Base-by-base conservation (phyloP, 1,140 invertebrate species). In the Rhopalosiphum maidis region DNA sequence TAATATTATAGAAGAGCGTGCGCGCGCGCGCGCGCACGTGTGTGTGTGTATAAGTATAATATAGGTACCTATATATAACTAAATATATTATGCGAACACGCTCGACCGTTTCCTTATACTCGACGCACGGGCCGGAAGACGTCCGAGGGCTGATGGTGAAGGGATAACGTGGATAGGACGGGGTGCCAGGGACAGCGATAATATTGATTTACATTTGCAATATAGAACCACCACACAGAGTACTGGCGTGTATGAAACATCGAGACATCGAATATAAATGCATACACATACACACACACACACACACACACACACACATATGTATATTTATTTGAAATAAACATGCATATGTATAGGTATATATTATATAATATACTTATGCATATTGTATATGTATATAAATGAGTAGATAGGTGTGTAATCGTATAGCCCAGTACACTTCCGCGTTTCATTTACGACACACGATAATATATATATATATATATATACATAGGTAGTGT, bases 121-220 rank as follows among this genome's bases (percentile, higher is more conserved):
- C 60, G 60, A 77, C 5, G 60, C 30, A 6, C 60, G 60, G 60
- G 30, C 60, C 60, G 60, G 60, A 77, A 77, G 60, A 77, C n/a
- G 35, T 83, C 35, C 77, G 77, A 83, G 1, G 77, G 77, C 8
- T n/a, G 60, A 77, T 23, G 35, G 77, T 82, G 77, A 6, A 83
- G n/a, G 60, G 15, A n/a, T n/a, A n/a, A 18, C 1, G 15, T n/a
- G 60, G 15, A 18, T n/a, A 18, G 35, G 35, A 83, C 77, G 77
- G 35, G 21, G 30, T 83, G 77, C 21, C 8, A 37, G 77, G 77
- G 77, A 83, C 35, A 35, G 77, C 77, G 77, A 83, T 83, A 35
- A 83, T 83, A 83, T 83, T 83, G 77, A 83, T 83, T 83, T 83
- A 83, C 77, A 83, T 77, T 77, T 83, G 35, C 35, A 23, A 37